Percentiles rank a stretch among this genome's conserved stretches.
Evolutionary conservation across 2,113 vertebrate genomes (phyloP).

Genomic region (Typhlomys cinereus): DNA sequence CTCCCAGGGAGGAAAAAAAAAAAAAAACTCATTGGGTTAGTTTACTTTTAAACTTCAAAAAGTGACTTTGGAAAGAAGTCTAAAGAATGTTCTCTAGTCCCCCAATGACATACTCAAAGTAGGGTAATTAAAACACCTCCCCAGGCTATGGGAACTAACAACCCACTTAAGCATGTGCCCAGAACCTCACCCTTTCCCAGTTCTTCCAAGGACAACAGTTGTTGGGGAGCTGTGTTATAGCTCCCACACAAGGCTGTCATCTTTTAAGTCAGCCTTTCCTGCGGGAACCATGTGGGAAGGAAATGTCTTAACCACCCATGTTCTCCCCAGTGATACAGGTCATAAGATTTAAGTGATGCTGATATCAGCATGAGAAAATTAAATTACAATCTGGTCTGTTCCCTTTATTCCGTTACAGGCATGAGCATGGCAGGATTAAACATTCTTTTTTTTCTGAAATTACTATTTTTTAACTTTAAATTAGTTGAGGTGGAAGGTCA

Average conservation of each 20-base stretch:
- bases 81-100: not conserved
- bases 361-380: not conserved
- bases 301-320: not conserved
- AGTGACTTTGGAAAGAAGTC: conserved; percentile 28
- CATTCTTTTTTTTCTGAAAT: not conserved
- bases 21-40: conserved; percentile 3
- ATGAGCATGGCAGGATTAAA: not conserved
- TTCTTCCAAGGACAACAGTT: not conserved
- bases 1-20: not conserved
- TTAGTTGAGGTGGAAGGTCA: not conserved
- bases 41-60: conserved; percentile 51
- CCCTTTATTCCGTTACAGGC: not conserved
- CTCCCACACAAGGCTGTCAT: not conserved
- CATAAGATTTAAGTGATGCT: not conserved
- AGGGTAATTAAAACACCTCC: not conserved
- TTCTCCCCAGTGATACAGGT: not conserved
- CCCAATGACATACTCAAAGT: not conserved
- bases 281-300: not conserved
- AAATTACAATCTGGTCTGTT: not conserved
- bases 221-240: not conserved
- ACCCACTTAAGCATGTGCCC: not conserved
- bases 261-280: not conserved
- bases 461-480: not conserved
- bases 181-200: not conserved
- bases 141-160: not conserved